These are phyloP conservation scores for Teleopsis dalmanni DNA, from an alignment of 1,140 invertebrate species.

Conservation along the genomic window DNA sequence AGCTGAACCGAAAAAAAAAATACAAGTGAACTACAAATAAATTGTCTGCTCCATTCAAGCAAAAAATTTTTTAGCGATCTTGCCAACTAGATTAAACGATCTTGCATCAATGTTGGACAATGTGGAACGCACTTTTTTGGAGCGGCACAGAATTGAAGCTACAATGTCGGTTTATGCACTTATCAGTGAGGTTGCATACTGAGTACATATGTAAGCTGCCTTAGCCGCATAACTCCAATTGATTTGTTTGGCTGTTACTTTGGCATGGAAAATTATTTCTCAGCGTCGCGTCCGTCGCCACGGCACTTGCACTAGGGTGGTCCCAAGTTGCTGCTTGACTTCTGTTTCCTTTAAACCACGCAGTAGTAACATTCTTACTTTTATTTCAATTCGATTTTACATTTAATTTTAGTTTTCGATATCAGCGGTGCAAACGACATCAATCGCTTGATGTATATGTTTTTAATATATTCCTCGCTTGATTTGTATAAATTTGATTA, in stretches of 20 bases:
- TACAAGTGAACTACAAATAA: constrained; percentile 1
- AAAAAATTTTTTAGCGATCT: constrained; percentile 1
- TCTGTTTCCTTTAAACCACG: constrained; percentile 1
- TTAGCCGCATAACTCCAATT: too few species aligned
- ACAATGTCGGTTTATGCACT: constrained; percentile 2
- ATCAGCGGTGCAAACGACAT: too few species aligned
- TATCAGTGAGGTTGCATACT: too few species aligned
- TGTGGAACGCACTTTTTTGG: background rate
- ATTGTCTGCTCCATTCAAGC: background rate
- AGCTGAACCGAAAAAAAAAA: too few species aligned
- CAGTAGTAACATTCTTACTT: too few species aligned
- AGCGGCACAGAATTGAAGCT: constrained; percentile 5
- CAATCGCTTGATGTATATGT: background rate
- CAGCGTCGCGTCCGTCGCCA: constrained; percentile 3
- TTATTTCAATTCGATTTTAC: too few species aligned
- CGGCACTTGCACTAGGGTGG: constrained; percentile 5
- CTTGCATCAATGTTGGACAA: background rate
- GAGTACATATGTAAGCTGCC: too few species aligned
- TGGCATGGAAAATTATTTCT: constrained; percentile 7
- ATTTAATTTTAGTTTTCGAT: too few species aligned
- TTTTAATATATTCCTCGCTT: background rate
- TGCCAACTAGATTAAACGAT: constrained; percentile 10
- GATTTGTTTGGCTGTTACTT: constrained; percentile 6
- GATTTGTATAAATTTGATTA: constrained; percentile 11
- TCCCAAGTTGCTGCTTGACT: constrained; percentile 2